Conservation (phyloP, 2,113 vertebrate species). For the Grammomys dolichurus region DNA sequence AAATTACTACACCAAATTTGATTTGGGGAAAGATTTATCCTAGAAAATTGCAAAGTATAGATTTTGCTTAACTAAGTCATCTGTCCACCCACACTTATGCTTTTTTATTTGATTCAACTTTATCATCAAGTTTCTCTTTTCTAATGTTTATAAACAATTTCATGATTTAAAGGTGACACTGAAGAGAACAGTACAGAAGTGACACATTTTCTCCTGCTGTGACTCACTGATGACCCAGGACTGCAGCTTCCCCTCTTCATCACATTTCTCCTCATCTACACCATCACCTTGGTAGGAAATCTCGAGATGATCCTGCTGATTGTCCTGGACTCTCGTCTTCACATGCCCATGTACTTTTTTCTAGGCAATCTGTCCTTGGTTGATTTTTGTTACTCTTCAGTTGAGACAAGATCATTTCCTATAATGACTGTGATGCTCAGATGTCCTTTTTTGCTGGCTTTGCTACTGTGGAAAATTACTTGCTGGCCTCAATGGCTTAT, state of each 20-base stretch:
- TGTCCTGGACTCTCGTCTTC: neutral
- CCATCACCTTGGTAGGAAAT: neutral
- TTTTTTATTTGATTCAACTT: neutral
- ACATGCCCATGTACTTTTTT: neutral
- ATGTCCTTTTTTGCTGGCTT: too few species aligned
- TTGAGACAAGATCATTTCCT: neutral
- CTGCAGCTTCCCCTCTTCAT: neutral
- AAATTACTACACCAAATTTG: neutral
- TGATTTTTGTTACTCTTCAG: neutral
- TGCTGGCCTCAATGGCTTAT: too few species aligned
- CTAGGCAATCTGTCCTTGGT: constrained; percentile 27
- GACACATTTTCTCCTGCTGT: neutral
- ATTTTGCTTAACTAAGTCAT: neutral
- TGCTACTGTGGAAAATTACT: too few species aligned
- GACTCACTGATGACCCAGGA: neutral
- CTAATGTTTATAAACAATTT: neutral
- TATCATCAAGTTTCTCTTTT: neutral
- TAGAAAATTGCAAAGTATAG: neutral
- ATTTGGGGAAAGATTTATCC: neutral
- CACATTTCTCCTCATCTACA: neutral
- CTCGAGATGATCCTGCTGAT: neutral
- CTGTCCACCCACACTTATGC: neutral
- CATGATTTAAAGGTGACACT: too few species aligned
- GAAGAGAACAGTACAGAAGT: neutral
- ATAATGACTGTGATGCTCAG: neutral